Evolutionary conservation across 2,797 vertebrate species (phyloP).

Genomic region (Hoplostethus atlanticus): DNA sequence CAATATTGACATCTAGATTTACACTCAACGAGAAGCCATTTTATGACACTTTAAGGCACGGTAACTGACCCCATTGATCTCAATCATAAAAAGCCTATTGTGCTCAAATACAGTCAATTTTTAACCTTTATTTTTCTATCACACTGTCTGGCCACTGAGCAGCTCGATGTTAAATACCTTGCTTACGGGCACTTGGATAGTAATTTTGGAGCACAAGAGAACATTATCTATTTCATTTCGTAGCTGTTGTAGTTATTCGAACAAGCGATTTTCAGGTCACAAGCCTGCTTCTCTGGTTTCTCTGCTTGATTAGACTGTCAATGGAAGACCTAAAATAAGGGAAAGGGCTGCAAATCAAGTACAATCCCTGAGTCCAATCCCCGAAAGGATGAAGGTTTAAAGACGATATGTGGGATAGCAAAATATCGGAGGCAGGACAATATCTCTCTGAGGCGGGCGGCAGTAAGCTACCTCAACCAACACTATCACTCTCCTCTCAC

Average conservation of each 20-base stretch:
- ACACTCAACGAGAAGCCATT: neutral
- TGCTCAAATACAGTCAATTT: constrained; percentile 28
- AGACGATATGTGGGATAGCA: constrained; percentile 1
- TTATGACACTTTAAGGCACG: constrained; percentile 4
- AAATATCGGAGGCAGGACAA: neutral
- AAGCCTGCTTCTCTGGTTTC: too few species aligned
- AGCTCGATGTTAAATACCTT: too few species aligned
- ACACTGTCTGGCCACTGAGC: too few species aligned
- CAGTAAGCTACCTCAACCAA: neutral
- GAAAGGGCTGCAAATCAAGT: constrained; percentile 12
- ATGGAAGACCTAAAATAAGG: neutral
- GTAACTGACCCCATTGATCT: constrained; percentile 14
- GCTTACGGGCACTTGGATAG: too few species aligned
- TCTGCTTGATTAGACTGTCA: too few species aligned
- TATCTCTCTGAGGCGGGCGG: neutral
- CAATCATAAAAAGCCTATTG: neutral
- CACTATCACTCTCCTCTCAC: neutral
- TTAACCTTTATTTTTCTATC: constrained; percentile 24
- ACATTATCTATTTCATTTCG: too few species aligned
- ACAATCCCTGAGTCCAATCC: neutral
- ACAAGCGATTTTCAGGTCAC: too few species aligned
- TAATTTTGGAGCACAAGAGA: too few species aligned
- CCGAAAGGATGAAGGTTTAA: constrained; percentile 20
- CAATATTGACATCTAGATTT: neutral
- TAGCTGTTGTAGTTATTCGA: too few species aligned